phyloP scores from a whole-genome alignment of 2,888 invertebrate genomes.

The Diogma glabrata region DNA sequence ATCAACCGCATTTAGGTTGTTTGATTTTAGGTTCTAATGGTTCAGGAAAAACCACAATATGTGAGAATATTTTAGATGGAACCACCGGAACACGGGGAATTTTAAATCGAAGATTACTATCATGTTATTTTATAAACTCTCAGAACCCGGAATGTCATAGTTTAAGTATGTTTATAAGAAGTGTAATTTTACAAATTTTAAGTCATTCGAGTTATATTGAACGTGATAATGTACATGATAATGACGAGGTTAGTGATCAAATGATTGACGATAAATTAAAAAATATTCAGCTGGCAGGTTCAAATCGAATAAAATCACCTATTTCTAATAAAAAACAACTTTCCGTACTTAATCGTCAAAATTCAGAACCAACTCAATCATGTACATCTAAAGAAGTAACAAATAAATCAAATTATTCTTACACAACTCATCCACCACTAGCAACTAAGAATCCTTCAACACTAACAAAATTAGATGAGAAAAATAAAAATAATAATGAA shows the following conservation, averaged over 20 bases:
- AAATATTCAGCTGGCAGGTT: neutral
- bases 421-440: constrained; percentile 35
- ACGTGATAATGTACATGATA: constrained; percentile 30
- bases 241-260: too few species aligned
- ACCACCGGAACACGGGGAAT: constrained; percentile 36
- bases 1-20: constrained; percentile 45
- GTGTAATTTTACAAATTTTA: constrained; percentile 72
- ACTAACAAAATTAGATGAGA: neutral
- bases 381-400: constrained; percentile 25
- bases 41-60: constrained; percentile 86
- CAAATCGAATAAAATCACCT: neutral
- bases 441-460: constrained; percentile 18
- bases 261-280: constrained; percentile 22
- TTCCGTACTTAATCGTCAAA: neutral
- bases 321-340: neutral
- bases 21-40: constrained; percentile 85
- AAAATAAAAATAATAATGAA: neutral
- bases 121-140: constrained; percentile 79
- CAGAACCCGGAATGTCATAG: constrained; percentile 77
- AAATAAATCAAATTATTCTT: constrained; percentile 23
- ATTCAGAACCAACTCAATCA: constrained; percentile 1
- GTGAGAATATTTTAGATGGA: constrained; percentile 50
- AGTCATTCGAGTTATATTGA: constrained; percentile 47
- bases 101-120: constrained; percentile 61
- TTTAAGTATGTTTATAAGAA: constrained; percentile 73